Evolutionary conservation across 1,140 invertebrate species (phyloP), one percentile per base, ranked within the genome.

Genomic region (Drosophila sturtevanti): DNA sequence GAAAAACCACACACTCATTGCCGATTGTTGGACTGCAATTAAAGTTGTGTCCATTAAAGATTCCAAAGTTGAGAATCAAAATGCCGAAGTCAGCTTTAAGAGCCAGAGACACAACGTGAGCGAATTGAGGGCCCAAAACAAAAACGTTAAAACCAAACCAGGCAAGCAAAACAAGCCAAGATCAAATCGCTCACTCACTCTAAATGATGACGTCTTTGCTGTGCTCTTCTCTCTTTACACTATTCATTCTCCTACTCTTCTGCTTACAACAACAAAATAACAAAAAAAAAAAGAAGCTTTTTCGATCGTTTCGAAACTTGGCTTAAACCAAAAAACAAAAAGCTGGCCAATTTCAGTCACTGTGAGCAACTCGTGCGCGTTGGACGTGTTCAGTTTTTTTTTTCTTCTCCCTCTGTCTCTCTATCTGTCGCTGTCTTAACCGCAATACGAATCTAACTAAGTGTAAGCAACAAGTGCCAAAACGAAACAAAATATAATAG

Each of bases 101-200:
- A 48, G 44, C 12, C 63, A 59, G 31, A 22, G 59, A 37, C 37
- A 37, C 37, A 54, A 65, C 54, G 34, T 63, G 51, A 66, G 67
- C 84, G 80, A 89, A 89, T 74, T 67, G 68, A 71, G 77, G 77
- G 79, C 85, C 77, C 84, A 89, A 89, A 89, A 89, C 85, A 89
- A 80, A 89, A 80, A 63, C 63, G 78, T 44, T 65, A 55, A 63
- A 48, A 48, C 41, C 74, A 82, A 82, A 82, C 44, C 64, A 68
- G 72, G 54, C 37, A 86, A 87, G 77, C 82, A 87, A 87, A 87
- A 87, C 84, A 87, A 89, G 84, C 65, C 67, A 63, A 71, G 84
- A 84, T 84, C 77, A 64, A 61, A 65, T 69, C 58, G 72, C 52
- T 35, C 41, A 63, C 27, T 59, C 38, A 44, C 63, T 41, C 31